Conservation (phyloP, 2,888 invertebrate genomes). For the Drosophila austrosaltans region DNA sequence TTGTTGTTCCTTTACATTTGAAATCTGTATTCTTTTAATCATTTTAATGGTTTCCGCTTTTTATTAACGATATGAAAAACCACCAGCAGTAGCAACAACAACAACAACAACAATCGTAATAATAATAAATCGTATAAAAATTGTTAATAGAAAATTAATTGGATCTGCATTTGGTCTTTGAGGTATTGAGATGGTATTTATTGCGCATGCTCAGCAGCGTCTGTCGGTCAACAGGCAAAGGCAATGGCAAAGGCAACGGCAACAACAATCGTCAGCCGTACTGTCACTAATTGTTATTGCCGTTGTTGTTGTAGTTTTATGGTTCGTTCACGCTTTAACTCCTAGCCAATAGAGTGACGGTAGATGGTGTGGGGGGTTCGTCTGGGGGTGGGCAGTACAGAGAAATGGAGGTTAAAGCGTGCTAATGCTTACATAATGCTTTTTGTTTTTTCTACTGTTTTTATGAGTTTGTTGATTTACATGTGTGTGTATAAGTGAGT, state of each 20-base stretch:
- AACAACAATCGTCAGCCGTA: constrained; percentile 10
- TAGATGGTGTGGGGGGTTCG: no score
- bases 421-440: constrained; percentile 65
- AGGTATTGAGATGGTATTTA: constrained; percentile 58
- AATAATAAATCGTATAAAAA: constrained; percentile 18
- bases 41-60: constrained; percentile 77
- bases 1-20: constrained; percentile 17
- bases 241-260: neutral
- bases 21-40: constrained; percentile 50
- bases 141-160: constrained; percentile 72
- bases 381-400: constrained; percentile 1
- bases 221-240: neutral
- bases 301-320: constrained; percentile 50
- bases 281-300: constrained; percentile 37
- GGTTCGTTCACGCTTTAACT: constrained; percentile 60
- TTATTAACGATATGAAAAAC: constrained; percentile 50
- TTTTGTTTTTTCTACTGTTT: constrained; percentile 29
- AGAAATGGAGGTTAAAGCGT: constrained; percentile 56
- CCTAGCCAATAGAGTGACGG: constrained; percentile 24
- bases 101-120: neutral
- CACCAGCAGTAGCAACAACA: neutral
- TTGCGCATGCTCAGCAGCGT: constrained; percentile 58
- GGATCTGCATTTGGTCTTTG: constrained; percentile 41
- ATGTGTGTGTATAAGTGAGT: constrained; percentile 33
- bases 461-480: constrained; percentile 20